Base-by-base conservation (phyloP, 2,797 vertebrate species). In the Falco rusticolus region DNA sequence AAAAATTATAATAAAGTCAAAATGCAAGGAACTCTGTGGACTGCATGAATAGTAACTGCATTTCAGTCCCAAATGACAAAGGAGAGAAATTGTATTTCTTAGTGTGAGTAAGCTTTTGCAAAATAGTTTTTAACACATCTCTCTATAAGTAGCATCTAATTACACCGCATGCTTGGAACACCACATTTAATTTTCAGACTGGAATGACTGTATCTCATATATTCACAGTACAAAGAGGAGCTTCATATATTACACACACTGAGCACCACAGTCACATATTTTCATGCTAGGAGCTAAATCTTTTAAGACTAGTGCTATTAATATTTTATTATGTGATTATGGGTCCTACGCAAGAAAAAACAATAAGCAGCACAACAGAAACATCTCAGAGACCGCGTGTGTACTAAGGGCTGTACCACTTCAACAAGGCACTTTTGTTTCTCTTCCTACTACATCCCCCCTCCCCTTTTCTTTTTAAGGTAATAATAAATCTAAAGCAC, bases 341-440 rank as follows among this genome's bases (percentile, higher is more conserved):
- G 11, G 7, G 16, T 76, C 10, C 19, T 72, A 48, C 47, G 33
- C 15, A 57, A 78, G 25, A 26, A 17, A 60, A 56, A 53, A 50
- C 45, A 41, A n/a, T 28, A 4, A 1, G 33, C 22, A 63, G 11
- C 7, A 22, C 14, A 7, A 48, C 2, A 29, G 33, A 64, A 84
- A 13, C 33, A 41, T 14, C 26, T 47, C 8, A 10, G 20, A 66
- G 31, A 59, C 17, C 16, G 37, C 0, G 0, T 2, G 7, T n/a
- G 21, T 45, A 43, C 29, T 6, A 29, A 76, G 25, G 33, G 13
- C 18, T 61, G 5, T 0, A 63, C 1, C 20, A 79, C 54, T 82
- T 54, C 53, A 68, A 31, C 12, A 41, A 25, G 21, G 68, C 72
- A 82, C 5, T 22, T 16, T 11, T 41, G 22, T 29, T 76, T 65